Conservation (phyloP, 2,888 invertebrate genomes). For the Diarsia rubi region DNA sequence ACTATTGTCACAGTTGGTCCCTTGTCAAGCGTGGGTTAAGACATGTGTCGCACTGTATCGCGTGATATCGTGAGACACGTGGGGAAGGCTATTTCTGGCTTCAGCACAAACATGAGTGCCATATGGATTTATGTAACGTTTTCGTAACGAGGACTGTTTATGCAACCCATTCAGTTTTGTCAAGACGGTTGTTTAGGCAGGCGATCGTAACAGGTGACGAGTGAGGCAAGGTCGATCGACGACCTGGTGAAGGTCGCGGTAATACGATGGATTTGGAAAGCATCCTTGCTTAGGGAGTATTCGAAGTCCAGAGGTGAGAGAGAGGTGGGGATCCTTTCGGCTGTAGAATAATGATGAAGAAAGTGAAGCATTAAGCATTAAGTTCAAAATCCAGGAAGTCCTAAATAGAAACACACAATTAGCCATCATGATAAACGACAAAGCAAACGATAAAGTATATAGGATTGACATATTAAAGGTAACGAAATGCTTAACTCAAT, state of each 20-base stretch:
- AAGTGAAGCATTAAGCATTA: neutral
- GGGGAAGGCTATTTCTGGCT: constrained; percentile 27
- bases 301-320: neutral
- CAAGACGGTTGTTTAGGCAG: neutral
- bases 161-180: constrained; percentile 29
- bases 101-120: constrained; percentile 1
- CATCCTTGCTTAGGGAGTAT: neutral
- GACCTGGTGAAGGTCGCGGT: neutral
- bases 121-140: constrained; percentile 17
- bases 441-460: neutral
- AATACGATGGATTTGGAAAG: neutral
- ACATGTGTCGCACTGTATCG: constrained; percentile 30
- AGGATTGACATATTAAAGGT: neutral
- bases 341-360: neutral
- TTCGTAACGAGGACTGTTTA: constrained; percentile 17
- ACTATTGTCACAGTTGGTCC: constrained; percentile 35
- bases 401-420: neutral
- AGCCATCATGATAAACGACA: neutral
- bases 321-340: neutral
- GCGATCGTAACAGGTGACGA: neutral
- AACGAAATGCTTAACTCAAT: neutral
- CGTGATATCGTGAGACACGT: constrained; percentile 20
- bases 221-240: too few relatives aligned
- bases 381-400: neutral
- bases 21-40: constrained; percentile 22